These are phyloP conservation scores for Lagocephalus sceleratus DNA, from an alignment of 2,797 vertebrate species.

Conservation along the genomic window DNA sequence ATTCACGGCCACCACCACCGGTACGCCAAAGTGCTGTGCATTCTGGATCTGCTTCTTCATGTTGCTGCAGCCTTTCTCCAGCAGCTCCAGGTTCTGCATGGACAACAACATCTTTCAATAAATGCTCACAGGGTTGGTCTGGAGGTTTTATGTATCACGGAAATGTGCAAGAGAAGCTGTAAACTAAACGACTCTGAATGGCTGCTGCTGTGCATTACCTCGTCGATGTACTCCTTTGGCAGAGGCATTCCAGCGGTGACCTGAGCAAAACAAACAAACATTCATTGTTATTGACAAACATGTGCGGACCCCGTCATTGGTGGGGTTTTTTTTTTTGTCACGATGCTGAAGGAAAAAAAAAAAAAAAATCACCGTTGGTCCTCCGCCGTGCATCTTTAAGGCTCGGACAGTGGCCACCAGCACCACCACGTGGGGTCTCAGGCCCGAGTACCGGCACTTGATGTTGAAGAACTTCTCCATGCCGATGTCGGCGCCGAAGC, in stretches of 20 bases:
- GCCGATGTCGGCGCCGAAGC: constrained; percentile 98
- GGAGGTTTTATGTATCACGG: not conserved
- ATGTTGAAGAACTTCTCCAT: constrained; percentile 99
- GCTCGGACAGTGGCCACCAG: constrained; percentile 93
- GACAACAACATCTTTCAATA: constrained; percentile 5
- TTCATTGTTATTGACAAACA: not conserved
- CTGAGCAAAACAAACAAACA: constrained; percentile 60
- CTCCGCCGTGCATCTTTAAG: constrained; percentile 98
- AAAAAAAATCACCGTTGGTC: constrained; percentile 83
- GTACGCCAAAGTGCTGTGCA: constrained; percentile 87
- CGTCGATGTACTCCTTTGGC: constrained; percentile 88
- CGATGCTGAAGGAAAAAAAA: not conserved
- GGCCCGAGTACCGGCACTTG: constrained; percentile 93
- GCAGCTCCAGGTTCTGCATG: constrained; percentile 85
- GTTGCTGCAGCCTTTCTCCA: constrained; percentile 92
- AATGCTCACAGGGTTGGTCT: not conserved
- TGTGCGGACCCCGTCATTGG: not conserved
- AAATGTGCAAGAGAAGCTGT: not conserved
- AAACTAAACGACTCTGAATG: not conserved
- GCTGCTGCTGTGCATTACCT: constrained; percentile 75
- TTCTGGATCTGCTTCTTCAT: constrained; percentile 95
- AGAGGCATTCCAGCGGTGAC: constrained; percentile 92
- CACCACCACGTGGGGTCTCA: constrained; percentile 94
- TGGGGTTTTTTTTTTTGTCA: not conserved
- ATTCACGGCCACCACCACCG: constrained; percentile 94